Conservation (phyloP, 2,888 invertebrate genomes). For the Theodoxus fluviatilis region DNA sequence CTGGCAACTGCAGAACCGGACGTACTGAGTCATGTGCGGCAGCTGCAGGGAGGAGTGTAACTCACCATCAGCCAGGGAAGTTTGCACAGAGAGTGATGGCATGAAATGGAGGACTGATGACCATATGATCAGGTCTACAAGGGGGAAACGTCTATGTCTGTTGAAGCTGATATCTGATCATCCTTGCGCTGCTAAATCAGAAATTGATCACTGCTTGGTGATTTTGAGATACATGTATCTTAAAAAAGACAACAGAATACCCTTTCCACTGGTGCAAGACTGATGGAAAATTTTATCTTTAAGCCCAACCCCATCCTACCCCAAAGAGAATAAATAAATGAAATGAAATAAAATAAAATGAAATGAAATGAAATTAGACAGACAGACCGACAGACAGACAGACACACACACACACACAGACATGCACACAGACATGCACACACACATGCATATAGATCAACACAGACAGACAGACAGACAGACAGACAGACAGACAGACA, state of each 20-base stretch:
- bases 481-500: background rate
- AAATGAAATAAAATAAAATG: background rate
- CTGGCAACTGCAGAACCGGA: constrained; percentile 79
- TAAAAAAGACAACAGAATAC: background rate
- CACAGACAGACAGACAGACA: background rate
- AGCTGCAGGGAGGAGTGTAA: constrained; percentile 69
- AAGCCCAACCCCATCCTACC: no score
- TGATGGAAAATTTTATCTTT: no score
- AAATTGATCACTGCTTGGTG: no score
- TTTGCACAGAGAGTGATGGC: no score
- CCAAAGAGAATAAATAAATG: background rate
- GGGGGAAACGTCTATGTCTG: background rate
- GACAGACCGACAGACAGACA: no score
- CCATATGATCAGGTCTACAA: background rate
- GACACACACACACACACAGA: no score
- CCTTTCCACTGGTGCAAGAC: no score
- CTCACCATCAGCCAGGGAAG: no score
- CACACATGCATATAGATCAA: background rate
- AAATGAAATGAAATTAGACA: background rate
- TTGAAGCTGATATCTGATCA: background rate
- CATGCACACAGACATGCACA: no score
- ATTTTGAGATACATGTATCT: background rate
- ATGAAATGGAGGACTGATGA: no score
- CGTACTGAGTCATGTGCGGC: constrained; percentile 76
- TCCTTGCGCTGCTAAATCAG: no score